Evolutionary conservation across 2,797 vertebrate genomes (phyloP).

Genomic region (Moxostoma hubbsi): DNA sequence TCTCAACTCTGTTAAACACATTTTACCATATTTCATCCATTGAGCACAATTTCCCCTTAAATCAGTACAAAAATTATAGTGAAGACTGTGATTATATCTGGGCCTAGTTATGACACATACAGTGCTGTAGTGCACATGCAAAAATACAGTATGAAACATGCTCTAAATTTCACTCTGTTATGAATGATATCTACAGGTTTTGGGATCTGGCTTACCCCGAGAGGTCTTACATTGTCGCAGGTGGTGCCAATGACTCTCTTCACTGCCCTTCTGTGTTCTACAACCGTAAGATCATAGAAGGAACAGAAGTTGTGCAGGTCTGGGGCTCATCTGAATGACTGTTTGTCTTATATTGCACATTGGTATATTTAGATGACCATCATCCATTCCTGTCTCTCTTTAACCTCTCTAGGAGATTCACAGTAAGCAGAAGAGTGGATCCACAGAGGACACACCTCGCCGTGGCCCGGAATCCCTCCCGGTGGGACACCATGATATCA

Average conservation of each 20-base stretch:
- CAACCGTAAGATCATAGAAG: constrained; percentile 96
- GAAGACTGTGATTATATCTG: too few relatives aligned
- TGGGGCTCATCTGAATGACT: constrained; percentile 37
- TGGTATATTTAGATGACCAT: not conserved
- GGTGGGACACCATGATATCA: constrained; percentile 95
- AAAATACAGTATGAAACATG: not conserved
- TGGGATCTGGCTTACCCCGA: constrained; percentile 98
- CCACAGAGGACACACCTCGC: constrained; percentile 89
- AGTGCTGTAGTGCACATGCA: not conserved
- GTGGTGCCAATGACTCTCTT: constrained; percentile 84
- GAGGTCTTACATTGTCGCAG: constrained; percentile 92
- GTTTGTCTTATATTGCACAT: not conserved
- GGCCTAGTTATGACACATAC: too few relatives aligned
- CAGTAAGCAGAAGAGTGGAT: constrained; percentile 92
- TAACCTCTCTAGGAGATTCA: constrained; percentile 88
- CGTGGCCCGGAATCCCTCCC: constrained; percentile 93
- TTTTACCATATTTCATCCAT: too few relatives aligned
- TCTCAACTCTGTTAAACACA: too few relatives aligned
- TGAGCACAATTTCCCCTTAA: too few relatives aligned
- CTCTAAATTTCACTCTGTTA: not conserved
- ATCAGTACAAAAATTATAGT: too few relatives aligned
- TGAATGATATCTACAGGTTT: constrained; percentile 78
- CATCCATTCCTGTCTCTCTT: not conserved
- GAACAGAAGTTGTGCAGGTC: constrained; percentile 96
- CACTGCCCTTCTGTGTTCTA: constrained; percentile 91